Evolutionary conservation across 2,888 invertebrate genomes (phyloP), one percentile per base, ranked within the genome.

Genomic region (Acanthosepion lycidas): DNA sequence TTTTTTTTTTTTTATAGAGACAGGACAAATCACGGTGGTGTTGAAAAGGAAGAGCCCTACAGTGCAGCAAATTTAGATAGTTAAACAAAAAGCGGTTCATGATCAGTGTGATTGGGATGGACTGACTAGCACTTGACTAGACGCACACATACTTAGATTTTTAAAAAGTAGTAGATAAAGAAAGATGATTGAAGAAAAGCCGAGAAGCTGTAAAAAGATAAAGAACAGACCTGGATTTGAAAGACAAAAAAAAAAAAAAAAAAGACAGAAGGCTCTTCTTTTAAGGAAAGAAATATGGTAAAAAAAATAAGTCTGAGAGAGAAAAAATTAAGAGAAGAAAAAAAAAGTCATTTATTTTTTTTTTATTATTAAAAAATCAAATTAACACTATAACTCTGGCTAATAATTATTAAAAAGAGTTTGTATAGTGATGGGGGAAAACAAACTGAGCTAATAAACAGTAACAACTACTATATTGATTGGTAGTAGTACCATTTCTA

Each of bases 401-500:
- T 59, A 59, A 23, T 59, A 59, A 59, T 6, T 59, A 59, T 20
- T 59, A 59, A 59, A 59, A 59, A 59, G 20, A 59, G 59, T 59
- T 59, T 23, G 23, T 59, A 23, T 59, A 20, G 59, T 2, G 23
- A 23, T 59, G 59, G 59, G 23, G 26, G 59, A 59, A 59, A 59
- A 59, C 78, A n/a, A 78, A n/a, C n/a, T n/a, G 28, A 78, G n/a
- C 78, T 28, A 42, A 42, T 42, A 78, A 78, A 78, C n/a, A n/a
- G 78, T 78, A 78, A 78, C 28, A 78, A n/a, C 78, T 78, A 78
- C 78, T 78, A 78, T n/a, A 78, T 78, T 78, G 28, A n/a, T 78
- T n/a, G n/a, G 78, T 78, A 78, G 28, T 78, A 78, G 8, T 78
- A 78, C 78, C 78, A 78, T 78, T n/a, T 78, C n/a, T 78, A 1